A percentile compares a stretch with the other conserved stretches of the same genome.
Evolutionary conservation across 2,113 vertebrate genomes (phyloP).

Genomic region (Andinoacara biseriatus): DNA sequence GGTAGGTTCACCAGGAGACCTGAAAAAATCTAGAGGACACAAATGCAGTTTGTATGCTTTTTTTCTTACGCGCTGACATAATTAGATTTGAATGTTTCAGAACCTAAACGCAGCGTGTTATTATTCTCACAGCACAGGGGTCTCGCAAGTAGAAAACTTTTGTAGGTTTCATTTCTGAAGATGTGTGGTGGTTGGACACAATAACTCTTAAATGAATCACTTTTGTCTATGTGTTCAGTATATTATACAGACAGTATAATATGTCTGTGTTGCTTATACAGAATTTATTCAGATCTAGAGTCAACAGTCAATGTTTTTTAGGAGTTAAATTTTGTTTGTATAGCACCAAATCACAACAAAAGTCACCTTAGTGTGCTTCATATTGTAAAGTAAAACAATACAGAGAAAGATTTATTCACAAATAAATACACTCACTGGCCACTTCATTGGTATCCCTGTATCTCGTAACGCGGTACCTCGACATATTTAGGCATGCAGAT

Average conservation of each 20-base stretch:
- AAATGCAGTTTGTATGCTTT: background rate
- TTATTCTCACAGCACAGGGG: background rate
- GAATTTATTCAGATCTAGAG: background rate
- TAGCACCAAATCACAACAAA: too few species aligned
- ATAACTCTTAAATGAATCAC: background rate
- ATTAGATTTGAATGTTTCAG: background rate
- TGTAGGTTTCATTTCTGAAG: background rate
- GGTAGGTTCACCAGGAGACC: slow-evolving; percentile 90
- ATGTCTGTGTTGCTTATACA: background rate
- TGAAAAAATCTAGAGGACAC: slow-evolving; percentile 87
- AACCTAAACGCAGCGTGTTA: background rate
- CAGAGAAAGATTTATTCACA: background rate
- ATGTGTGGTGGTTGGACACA: background rate
- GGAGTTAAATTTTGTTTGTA: too few species aligned
- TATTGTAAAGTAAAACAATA: too few species aligned
- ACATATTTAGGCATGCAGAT: background rate
- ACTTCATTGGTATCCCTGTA: background rate
- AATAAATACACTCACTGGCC: background rate
- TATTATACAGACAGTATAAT: background rate
- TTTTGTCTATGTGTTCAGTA: background rate
- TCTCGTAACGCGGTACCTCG: background rate
- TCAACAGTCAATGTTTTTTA: background rate
- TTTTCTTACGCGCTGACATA: background rate
- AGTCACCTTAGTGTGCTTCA: too few species aligned
- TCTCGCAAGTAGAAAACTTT: too few species aligned